Base-by-base conservation (phyloP, 1,140 invertebrate species). In the Physella acuta region DNA sequence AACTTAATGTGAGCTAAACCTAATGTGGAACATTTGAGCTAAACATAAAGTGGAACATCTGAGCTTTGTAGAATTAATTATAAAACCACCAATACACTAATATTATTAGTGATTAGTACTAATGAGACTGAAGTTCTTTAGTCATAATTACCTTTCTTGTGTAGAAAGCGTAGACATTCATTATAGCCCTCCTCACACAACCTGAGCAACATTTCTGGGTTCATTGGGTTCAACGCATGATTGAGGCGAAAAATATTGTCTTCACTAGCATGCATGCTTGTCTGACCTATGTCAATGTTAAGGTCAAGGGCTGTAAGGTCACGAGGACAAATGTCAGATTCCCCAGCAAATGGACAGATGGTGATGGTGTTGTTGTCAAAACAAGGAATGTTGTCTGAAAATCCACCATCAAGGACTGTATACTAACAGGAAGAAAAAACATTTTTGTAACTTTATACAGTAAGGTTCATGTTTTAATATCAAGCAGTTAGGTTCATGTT, bases 121-220 rank as follows among this genome's bases (percentile, higher is more conserved):
- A 11, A 14, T n/a, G 11, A 49, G 44, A 49, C 11, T 11, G n/a
- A 49, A 49, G n/a, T n/a, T 49, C 11, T 14, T 14, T 14, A 49
- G 11, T 49, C 44, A 11, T 49, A 11, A 49, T 24, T 24, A 55
- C 53, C 53, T 30, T 67, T 67, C 30, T 31, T 5, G 28, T 56
- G 31, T 39, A 67, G 26, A 67, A n/a, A 67, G 4, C 44, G 51
- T 4, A 67, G 53, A 26, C 64, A 67, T 20, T 67, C 64, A 11
- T 67, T 67, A 56, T 67, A 67, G 33, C 64, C 64, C 28, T 67
- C 64, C 36, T 67, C 51, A 56, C 64, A 67, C 17, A 67, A 52
- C 24, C 37, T 67, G 3, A 67, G 39, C 39, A 67, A 28, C 64
- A 56, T 55, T 28, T 55, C 51, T 14, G 64, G 64, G n/a, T 67